Evolutionary conservation across 2,888 invertebrate genomes (phyloP), one percentile per base, ranked within the genome.

Genomic region (Smittia aterrima): DNA sequence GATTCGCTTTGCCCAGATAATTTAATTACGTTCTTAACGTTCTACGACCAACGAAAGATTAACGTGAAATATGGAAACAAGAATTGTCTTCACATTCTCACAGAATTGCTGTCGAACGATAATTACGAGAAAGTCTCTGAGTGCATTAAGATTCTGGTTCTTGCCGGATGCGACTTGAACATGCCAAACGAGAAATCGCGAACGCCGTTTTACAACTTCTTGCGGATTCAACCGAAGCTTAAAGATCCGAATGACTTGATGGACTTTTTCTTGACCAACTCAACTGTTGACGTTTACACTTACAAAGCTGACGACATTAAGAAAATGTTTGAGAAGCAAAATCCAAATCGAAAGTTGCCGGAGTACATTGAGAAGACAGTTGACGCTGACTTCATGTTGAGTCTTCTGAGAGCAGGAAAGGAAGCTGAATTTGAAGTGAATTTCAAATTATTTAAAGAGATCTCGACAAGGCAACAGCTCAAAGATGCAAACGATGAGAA

Each of bases 1-100:
- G 83, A 83, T 70, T 83, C 83, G 0, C 76, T 78, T n/a, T 83
- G 82, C 76, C 79, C 82, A 0, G 75, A 75, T n/a, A 83, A 80
- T 62, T 25, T 83, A 4, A 76, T 75, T 0, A 77, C 76, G 1
- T 74, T 83, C 1, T 75, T 83, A 64, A 77, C 77, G 11, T n/a
- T 16, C 22, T 74, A 74, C 11, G 74, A 74, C n/a, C 32, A n/a
- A 7, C 13, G 24, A 6, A 66, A 66, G 22, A 74, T 74, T 9
- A 74, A 74, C 25, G 74, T 74, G 7, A 74, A 66, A 18, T 74
- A 25, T 41, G 16, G 7, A 4, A 11, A 47, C 24, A 24, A 66
- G 16, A 74, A 74, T 22, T 41, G 64, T 1, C 41, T 74, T 25
- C 80, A 81, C 70, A 79, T 80, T 11, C 76, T 83, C 74, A 80